A percentile compares a stretch with the other conserved stretches of the same genome.
These are phyloP conservation scores for Merluccius polli DNA, from an alignment of 2,797 vertebrate genomes.

Conservation along the genomic window DNA sequence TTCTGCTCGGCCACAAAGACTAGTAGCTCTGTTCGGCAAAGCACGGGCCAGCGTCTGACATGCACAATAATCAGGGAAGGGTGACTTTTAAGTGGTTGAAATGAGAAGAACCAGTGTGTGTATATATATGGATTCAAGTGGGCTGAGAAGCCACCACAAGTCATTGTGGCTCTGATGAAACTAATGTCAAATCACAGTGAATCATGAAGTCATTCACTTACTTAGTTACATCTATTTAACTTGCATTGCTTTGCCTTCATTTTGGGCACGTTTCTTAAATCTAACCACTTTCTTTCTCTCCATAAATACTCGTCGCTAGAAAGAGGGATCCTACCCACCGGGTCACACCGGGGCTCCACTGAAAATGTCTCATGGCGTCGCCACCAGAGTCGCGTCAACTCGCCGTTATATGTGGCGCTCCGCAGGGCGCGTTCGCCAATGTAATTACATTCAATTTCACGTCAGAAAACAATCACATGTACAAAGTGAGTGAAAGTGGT, in stretches of 20 bases:
- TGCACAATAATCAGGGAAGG: constrained; percentile 34
- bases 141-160: not conserved
- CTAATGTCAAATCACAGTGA: not conserved
- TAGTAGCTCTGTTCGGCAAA: constrained; percentile 38
- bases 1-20: constrained; percentile 43
- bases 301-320: not conserved
- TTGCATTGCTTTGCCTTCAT: not conserved
- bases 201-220: not conserved
- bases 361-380: not conserved
- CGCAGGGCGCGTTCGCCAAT: not conserved
- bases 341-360: not conserved
- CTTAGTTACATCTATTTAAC: not conserved
- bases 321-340: not conserved
- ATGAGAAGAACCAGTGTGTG: not conserved
- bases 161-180: not conserved
- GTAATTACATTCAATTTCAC: too few relatives aligned
- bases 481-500: not conserved
- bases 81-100: not conserved
- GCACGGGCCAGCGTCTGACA: constrained; percentile 22
- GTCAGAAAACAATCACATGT: not conserved
- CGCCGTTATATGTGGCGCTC: not conserved
- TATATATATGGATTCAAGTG: not conserved
- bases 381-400: too few relatives aligned
- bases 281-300: not conserved
- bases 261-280: too few relatives aligned